These are phyloP conservation scores for Hippocampus zosterae DNA, from an alignment of 2,113 vertebrate species.

Conservation along the genomic window DNA sequence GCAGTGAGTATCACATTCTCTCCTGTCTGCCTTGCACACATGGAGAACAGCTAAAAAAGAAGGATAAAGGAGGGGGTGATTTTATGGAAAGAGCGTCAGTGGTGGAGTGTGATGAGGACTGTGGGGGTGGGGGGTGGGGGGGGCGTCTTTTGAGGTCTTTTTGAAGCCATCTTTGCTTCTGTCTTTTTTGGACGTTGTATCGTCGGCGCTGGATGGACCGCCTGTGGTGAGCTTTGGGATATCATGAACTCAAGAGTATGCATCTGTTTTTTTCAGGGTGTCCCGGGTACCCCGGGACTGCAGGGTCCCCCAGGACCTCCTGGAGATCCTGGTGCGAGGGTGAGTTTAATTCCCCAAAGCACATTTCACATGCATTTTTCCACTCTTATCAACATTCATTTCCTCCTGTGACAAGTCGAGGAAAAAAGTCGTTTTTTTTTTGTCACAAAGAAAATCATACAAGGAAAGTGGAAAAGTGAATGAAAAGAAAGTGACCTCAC, in stretches of 20 bases:
- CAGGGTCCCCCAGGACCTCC: slow-evolving; percentile 83
- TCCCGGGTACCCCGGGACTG: slow-evolving; percentile 85
- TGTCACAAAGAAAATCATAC: no score
- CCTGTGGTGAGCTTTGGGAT: slow-evolving; percentile 47
- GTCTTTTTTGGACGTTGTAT: slow-evolving; percentile 47
- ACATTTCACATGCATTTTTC: slow-evolving; percentile 1
- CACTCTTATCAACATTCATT: background rate
- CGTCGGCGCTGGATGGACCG: slow-evolving; percentile 22
- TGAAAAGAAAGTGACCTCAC: background rate
- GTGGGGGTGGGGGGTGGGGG: slow-evolving; percentile 11
- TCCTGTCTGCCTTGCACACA: slow-evolving; percentile 61
- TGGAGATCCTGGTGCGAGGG: slow-evolving; percentile 92
- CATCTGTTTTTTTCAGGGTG: slow-evolving; percentile 77
- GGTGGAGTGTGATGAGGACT: slow-evolving; percentile 10
- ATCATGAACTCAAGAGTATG: slow-evolving; percentile 36
- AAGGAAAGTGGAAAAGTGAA: no score
- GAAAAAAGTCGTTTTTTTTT: no score
- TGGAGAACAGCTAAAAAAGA: slow-evolving; percentile 66
- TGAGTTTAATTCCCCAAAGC: slow-evolving; percentile 69
- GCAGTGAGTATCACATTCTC: slow-evolving; percentile 79
- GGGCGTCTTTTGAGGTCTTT: slow-evolving; percentile 47
- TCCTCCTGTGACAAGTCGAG: background rate
- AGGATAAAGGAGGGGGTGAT: slow-evolving; percentile 44
- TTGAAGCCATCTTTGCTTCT: slow-evolving; percentile 41
- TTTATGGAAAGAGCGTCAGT: slow-evolving; percentile 63